Evolutionary conservation across 2,113 vertebrate species (phyloP), one percentile per base, ranked within the genome.

Genomic region (Phrynocephalus versicolor): DNA sequence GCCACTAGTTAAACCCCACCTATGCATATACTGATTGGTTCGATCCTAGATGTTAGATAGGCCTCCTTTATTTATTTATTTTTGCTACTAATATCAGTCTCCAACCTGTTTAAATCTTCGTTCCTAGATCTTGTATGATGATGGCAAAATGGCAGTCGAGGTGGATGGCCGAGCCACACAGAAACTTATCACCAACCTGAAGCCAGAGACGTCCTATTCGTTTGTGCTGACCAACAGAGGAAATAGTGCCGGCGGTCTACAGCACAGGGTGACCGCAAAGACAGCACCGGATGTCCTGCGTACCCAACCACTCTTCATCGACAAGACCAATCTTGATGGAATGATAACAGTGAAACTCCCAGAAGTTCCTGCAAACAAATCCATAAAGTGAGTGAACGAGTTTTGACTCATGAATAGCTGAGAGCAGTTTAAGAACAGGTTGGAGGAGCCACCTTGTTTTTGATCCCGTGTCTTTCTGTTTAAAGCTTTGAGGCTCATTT

Each of bases 191-290:
- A 98, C 97, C n/a, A 98, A 98, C 83, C 96, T 99, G 83, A 98
- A 99, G 85, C 98, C 99, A 0, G 98, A 98, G 94, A 99, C 99
- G 0, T 98, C 98, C 1, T 99, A 99, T 91, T 99, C 98, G 0
- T 99, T 99, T 91, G 97, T 99, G 65, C 91, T 99, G 87, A 99
- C 98, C 1, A 99, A 99, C 89, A 98, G 99, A 23, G 99, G 99
- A 0, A 99, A 99, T 88, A 99, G 99, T 62, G 99, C 98, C 0
- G 99, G 99, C 0, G 99, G 99, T 7, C 96, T 99, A 70, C 99
- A 99, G 91, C 99, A 99, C 90, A 97, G 98, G 19, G 99, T 99
- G 2, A 98, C 98, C 0, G 97, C 98, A 69, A 98, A 98, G 95
- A 99, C 99, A 0, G 99, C 99, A 0, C 99, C 99, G 0, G 98